These are phyloP conservation scores for Steatocranus sp. DNA, from an alignment of 2,797 vertebrate species.

Conservation along the genomic window DNA sequence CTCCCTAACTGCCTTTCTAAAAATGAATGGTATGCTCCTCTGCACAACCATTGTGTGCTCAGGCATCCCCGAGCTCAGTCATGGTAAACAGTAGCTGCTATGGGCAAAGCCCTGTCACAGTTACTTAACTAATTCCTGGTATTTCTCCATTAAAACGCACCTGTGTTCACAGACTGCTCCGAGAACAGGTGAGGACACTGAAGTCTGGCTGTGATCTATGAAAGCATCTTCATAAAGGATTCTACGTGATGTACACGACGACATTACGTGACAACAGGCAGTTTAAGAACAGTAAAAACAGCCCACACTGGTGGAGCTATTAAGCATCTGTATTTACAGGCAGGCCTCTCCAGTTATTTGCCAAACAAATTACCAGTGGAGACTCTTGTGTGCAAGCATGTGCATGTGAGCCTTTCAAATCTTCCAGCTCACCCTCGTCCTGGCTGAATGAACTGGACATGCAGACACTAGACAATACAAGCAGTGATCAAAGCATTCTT, in stretches of 20 bases:
- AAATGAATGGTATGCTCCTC: constrained; percentile 40
- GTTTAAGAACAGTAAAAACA: not conserved
- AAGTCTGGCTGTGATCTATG: not conserved
- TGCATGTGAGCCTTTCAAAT: constrained; percentile 11
- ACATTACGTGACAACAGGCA: not conserved
- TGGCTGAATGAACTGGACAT: constrained; percentile 37
- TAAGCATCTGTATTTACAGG: constrained; percentile 27
- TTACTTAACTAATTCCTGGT: constrained; percentile 12
- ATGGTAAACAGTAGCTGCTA: not conserved
- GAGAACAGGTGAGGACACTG: not conserved
- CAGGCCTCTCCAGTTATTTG: constrained; percentile 58
- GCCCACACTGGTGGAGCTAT: not conserved
- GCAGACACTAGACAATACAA: constrained; percentile 38
- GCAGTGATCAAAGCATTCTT: constrained; percentile 33
- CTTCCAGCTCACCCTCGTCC: not conserved
- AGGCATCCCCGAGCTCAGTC: not conserved
- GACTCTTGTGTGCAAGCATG: constrained; percentile 24
- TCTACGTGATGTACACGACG: not conserved
- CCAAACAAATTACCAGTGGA: constrained; percentile 66
- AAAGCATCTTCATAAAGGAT: not conserved
- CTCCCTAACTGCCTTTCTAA: constrained; percentile 10
- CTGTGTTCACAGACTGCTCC: not conserved
- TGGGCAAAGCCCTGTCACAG: constrained; percentile 6
- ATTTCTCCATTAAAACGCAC: not conserved
- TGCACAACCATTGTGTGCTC: not conserved